Percentiles rank a stretch among this genome's conserved stretches.
Evolutionary conservation across 1,140 invertebrate species (phyloP).

Genomic region (Babylonia areolata): DNA sequence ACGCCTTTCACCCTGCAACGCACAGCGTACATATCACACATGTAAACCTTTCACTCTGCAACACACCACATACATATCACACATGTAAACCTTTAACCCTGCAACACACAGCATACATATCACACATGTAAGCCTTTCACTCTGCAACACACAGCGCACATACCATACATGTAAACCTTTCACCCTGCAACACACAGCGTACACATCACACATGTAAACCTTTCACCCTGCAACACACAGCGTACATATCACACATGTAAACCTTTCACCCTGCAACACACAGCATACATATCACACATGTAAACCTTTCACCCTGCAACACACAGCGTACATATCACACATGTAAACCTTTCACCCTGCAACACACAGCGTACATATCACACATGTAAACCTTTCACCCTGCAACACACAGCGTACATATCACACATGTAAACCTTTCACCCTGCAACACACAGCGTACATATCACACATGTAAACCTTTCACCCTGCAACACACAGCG

Average conservation of each 20-base stretch:
- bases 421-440: no score
- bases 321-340: background rate
- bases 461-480: constrained; percentile 35
- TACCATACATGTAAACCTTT: no score
- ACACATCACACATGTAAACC: no score
- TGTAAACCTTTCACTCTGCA: background rate
- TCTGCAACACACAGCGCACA: background rate
- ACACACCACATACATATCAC: background rate
- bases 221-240: background rate
- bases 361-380: no score
- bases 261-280: background rate
- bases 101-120: background rate
- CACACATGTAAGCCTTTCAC: background rate
- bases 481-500: background rate
- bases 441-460: no score
- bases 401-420: no score
- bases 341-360: background rate
- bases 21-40: background rate
- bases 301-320: background rate
- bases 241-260: background rate
- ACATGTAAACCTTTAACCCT: background rate
- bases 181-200: no score
- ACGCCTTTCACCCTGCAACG: background rate
- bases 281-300: background rate
- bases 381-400: no score